Base-by-base conservation (phyloP, 2,797 vertebrate genomes). In the Pteronotus mesoamericanus region DNA sequence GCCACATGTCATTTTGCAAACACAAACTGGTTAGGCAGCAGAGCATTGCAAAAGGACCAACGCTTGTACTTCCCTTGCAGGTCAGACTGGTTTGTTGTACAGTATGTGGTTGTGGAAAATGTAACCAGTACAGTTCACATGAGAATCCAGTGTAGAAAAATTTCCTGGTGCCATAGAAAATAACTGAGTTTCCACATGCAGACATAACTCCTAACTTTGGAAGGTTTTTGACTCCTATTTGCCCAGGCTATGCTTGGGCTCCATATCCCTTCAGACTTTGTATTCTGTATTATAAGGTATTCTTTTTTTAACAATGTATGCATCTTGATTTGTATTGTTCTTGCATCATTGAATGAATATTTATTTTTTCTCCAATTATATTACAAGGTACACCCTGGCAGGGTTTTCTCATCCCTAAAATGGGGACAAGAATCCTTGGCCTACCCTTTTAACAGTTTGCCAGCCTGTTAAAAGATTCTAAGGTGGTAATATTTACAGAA, bases 11-110 rank as follows among this genome's bases (percentile, higher is more conserved):
- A 51, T 92, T 93, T 96, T 91, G 77, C 77, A 95, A 94, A 94
- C 57, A 85, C 22, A 93, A 97, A 97, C 97, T 97, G 94, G 95
- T 96, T 97, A 90, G 74, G 71, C 94, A 96, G 97, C 94, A 94
- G 37, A 86, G 37, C 64, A 74, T 97, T 97, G 85, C 97, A 96
- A 97, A 97, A 97, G 87, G 79, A 82, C 51, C 29, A 94, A 94
- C 79, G 55, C 66, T 26, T 94, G n/a, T 48, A 91, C 95, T 94
- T 92, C 94, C 88, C 92, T 75, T 91, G 90, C 97, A 97, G 86
- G 97, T 97, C 86, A 83, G 82, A 97, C 96, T 94, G 96, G 97
- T 97, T 97, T 97, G 66, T 94, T 87, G 61, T 86, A 96, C 12
- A 93, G 82, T 86, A 61, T 79, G 48, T 91, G 53, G 83, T 74